Conservation (phyloP, 2,888 invertebrate species). For the Ochropleura plecta region DNA sequence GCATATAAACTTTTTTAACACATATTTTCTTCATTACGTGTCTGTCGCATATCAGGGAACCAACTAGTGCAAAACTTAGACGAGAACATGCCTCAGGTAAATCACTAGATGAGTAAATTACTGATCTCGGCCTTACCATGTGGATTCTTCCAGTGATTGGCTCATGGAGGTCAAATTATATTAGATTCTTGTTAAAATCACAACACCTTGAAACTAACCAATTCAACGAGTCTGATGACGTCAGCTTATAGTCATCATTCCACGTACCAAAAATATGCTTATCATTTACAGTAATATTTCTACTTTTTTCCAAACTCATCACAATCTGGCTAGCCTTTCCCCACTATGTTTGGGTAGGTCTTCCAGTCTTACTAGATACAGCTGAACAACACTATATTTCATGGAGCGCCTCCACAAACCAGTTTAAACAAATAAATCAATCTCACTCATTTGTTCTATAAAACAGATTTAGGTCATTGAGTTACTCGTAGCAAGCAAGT, state of each 20-base stretch:
- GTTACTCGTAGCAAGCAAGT: constrained; percentile 26
- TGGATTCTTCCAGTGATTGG: not conserved
- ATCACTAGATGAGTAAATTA: not conserved
- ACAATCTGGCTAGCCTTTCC: no score
- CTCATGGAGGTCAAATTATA: not conserved
- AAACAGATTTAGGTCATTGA: constrained; percentile 16
- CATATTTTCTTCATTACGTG: not conserved
- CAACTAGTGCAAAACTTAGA: not conserved
- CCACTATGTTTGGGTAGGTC: not conserved
- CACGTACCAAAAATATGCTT: not conserved
- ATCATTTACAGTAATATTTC: not conserved
- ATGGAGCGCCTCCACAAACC: not conserved
- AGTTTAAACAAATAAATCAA: not conserved
- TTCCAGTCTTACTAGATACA: not conserved
- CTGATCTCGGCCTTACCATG: not conserved
- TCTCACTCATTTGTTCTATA: not conserved
- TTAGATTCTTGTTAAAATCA: constrained; percentile 18
- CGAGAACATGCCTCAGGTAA: not conserved
- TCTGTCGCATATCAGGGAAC: not conserved
- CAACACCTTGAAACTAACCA: constrained; percentile 7
- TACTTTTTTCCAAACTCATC: not conserved
- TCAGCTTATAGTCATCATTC: not conserved
- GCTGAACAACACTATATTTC: not conserved
- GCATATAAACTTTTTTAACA: not conserved
- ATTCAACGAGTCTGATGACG: constrained; percentile 3